These are phyloP conservation scores for Synanthedon vespiformis DNA, from an alignment of 2,888 invertebrate genomes.

Conservation along the genomic window DNA sequence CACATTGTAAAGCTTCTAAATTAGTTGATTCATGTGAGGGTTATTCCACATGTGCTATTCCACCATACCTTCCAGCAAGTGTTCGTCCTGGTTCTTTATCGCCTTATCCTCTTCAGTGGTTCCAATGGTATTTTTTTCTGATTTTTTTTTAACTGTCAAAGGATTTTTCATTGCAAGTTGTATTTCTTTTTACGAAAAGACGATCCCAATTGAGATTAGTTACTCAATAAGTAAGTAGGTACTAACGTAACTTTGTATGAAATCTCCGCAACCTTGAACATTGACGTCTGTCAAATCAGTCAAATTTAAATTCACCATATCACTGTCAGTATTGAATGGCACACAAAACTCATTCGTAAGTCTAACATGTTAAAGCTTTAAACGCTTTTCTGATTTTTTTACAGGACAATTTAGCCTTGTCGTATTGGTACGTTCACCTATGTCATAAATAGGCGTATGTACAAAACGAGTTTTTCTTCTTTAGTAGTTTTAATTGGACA, in stretches of 20 bases:
- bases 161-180: no score
- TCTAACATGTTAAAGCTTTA: not conserved
- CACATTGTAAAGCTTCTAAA: no score
- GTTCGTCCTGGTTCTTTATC: no score
- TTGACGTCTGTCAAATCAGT: conserved; percentile 13
- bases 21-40: no score
- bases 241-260: not conserved
- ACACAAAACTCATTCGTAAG: not conserved
- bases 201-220: no score
- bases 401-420: not conserved
- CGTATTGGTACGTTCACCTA: not conserved
- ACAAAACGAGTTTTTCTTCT: not conserved
- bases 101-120: no score
- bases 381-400: not conserved
- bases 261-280: conserved; percentile 16
- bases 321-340: not conserved
- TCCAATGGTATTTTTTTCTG: no score
- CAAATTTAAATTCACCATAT: not conserved
- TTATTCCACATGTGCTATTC: no score
- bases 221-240: no score
- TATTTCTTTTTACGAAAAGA: no score
- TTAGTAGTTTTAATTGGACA: not conserved
- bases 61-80: no score
- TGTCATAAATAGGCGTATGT: not conserved
- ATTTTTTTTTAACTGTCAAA: no score